phyloP scores from a whole-genome alignment of 1,140 invertebrate genomes.

The Penaeus chinensis region DNA sequence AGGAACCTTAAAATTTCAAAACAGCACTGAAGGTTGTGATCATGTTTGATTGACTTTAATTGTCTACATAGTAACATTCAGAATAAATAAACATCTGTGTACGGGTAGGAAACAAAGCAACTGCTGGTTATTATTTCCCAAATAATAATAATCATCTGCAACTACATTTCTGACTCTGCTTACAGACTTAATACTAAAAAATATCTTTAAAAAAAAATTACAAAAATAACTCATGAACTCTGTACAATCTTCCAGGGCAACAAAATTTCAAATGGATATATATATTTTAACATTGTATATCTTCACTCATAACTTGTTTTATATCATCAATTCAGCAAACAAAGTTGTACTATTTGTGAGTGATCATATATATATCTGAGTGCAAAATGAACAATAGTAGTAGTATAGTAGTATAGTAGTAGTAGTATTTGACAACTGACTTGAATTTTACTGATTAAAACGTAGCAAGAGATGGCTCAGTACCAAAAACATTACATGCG shows the following conservation, averaged over 20 bases:
- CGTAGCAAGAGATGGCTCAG: constrained; percentile 61
- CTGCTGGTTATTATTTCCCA: constrained; percentile 33
- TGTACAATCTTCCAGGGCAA: constrained; percentile 48
- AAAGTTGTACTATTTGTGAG: constrained; percentile 35
- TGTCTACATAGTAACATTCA: constrained; percentile 39
- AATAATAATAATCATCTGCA: constrained; percentile 28
- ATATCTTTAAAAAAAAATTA: constrained; percentile 42
- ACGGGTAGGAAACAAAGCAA: constrained; percentile 43
- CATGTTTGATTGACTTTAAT: constrained; percentile 33
- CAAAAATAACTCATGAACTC: not conserved
- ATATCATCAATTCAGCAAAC: constrained; percentile 15
- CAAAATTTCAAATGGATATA: constrained; percentile 29
- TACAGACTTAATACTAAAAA: constrained; percentile 45
- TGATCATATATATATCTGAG: constrained; percentile 36
- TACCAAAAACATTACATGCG: constrained; percentile 60
- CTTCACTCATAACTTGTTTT: not conserved
- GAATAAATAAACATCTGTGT: constrained; percentile 40
- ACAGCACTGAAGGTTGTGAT: constrained; percentile 46
- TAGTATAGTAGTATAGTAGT: not conserved
- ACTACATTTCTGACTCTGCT: constrained; percentile 47
- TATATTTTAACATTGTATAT: constrained; percentile 20
- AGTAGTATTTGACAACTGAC: constrained; percentile 49
- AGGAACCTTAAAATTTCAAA: not conserved
- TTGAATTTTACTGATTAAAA: constrained; percentile 36
- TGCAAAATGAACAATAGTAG: constrained; percentile 43